phyloP scores from a whole-genome alignment of 2,888 invertebrate genomes.

The Amblyjoppa proteus region DNA sequence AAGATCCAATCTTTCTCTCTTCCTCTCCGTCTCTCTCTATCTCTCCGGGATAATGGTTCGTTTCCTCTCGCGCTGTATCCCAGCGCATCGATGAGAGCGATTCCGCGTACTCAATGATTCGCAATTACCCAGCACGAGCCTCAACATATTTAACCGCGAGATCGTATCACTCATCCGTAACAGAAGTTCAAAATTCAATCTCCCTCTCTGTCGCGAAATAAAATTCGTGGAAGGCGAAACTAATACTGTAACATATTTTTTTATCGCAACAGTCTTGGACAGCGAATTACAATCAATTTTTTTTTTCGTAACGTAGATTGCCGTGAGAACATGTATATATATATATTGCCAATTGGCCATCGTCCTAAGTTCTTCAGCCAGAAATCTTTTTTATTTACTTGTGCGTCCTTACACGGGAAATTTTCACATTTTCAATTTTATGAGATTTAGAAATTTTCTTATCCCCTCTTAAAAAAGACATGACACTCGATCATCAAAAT shows the following conservation, averaged over 20 bases:
- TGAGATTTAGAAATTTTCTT: too few species aligned
- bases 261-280: too few species aligned
- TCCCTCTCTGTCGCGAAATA: conserved; percentile 19
- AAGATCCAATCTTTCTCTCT: conserved; percentile 59
- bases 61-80: conserved; percentile 66
- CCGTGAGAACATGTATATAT: too few species aligned
- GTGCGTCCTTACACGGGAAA: too few species aligned
- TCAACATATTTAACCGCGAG: conserved; percentile 34
- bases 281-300: too few species aligned
- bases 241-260: background rate
- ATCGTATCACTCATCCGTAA: conserved; percentile 23
- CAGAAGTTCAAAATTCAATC: background rate
- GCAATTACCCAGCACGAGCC: conserved; percentile 68
- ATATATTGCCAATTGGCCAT: too few species aligned
- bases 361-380: too few species aligned
- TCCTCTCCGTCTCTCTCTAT: conserved; percentile 45
- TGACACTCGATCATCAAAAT: too few species aligned
- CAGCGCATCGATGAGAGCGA: conserved; percentile 44
- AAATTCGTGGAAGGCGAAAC: conserved; percentile 2
- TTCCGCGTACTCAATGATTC: conserved; percentile 66
- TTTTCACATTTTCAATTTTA: too few species aligned
- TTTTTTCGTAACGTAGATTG: too few species aligned
- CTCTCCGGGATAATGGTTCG: conserved; percentile 58
- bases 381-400: too few species aligned
- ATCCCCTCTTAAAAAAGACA: too few species aligned